A percentile compares a stretch with the other conserved stretches of the same genome.
Evolutionary conservation across 2,888 invertebrate species (phyloP).

Genomic region (Myopa testacea): DNA sequence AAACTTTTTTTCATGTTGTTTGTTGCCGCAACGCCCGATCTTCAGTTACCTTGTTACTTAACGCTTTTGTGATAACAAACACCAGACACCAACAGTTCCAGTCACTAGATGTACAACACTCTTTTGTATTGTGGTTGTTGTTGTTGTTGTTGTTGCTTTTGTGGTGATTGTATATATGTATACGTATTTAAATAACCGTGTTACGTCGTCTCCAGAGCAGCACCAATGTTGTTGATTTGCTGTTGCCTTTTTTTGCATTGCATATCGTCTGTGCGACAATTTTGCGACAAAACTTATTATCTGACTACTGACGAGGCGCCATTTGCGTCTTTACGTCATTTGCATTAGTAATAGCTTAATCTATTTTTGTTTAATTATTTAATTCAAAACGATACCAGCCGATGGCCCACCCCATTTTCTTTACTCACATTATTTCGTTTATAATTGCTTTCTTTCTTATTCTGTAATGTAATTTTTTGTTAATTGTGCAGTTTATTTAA

Average conservation of each 20-base stretch:
- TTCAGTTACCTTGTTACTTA: slow-evolving; percentile 7
- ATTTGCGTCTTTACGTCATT: neutral
- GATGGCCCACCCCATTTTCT: neutral
- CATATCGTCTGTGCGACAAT: neutral
- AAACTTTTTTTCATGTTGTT: neutral
- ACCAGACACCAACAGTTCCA: neutral
- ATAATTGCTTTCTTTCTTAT: neutral
- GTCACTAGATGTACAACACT: neutral
- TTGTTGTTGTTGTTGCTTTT: neutral
- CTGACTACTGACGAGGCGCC: neutral
- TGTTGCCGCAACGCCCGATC: neutral
- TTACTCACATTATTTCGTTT: neutral
- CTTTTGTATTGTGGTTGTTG: neutral
- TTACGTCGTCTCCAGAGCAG: too few relatives aligned
- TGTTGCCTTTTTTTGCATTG: neutral
- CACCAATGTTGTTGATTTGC: neutral
- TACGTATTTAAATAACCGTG: too few relatives aligned
- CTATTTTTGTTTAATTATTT: too few relatives aligned
- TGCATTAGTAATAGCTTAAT: neutral
- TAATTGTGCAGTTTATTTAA: neutral
- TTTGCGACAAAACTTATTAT: neutral
- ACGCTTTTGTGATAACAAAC: too few relatives aligned
- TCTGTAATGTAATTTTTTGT: neutral
- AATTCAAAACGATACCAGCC: too few relatives aligned
- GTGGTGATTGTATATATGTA: neutral